A percentile compares a stretch with the other conserved stretches of the same genome.
Evolutionary conservation across 2,113 vertebrate species (phyloP).

Genomic region (Lagopus muta): DNA sequence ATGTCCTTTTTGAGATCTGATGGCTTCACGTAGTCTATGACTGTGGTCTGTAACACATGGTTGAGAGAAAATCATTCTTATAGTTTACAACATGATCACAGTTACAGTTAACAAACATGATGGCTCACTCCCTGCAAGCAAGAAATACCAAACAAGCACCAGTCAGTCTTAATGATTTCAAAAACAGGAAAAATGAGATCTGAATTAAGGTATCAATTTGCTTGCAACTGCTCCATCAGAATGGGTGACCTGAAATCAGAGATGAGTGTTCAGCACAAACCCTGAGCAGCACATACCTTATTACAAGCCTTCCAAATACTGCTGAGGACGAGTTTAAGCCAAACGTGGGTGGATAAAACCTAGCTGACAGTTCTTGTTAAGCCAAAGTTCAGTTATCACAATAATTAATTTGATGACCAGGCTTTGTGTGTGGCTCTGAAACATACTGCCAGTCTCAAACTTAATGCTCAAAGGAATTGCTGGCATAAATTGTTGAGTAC

Average conservation of each 20-base stretch:
- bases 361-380: not conserved
- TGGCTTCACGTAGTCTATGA: conserved; percentile 98
- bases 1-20: conserved; percentile 99
- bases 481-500: not conserved
- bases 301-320: not conserved
- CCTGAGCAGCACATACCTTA: not conserved
- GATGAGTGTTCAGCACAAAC: not conserved
- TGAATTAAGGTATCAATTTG: not conserved
- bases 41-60: conserved; percentile 88
- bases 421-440: not conserved
- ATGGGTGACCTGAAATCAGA: not conserved
- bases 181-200: not conserved
- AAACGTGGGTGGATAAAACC: not conserved
- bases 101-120: not conserved
- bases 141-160: not conserved
- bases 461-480: not conserved
- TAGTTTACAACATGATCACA: not conserved
- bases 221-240: not conserved
- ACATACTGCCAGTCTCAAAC: accelerated
- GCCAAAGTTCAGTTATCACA: not conserved
- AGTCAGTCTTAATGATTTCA: not conserved
- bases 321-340: not conserved
- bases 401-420: not conserved
- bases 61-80: not conserved
- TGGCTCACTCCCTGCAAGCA: not conserved